Percentiles rank a stretch among this genome's conserved stretches.
Conservation (phyloP, 1,140 invertebrate genomes). For the Teleogryllus occipitalis region DNA sequence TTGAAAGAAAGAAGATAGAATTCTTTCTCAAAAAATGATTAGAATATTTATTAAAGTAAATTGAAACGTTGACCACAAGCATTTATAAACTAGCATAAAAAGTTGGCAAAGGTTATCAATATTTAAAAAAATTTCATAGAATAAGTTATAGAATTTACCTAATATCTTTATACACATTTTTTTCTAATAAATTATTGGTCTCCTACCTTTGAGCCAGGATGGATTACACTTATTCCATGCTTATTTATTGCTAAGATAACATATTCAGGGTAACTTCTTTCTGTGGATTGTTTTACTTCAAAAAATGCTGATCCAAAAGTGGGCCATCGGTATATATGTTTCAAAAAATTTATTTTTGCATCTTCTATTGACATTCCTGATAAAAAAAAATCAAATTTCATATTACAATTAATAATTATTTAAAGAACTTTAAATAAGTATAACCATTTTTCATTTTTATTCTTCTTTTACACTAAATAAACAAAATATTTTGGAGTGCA, state of each 20-base stretch:
- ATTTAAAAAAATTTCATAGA: neutral
- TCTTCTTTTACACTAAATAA: too few species aligned
- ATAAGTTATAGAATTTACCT: too few species aligned
- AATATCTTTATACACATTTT: neutral
- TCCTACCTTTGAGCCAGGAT: constrained; percentile 72
- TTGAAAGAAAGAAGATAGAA: neutral
- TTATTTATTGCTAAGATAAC: constrained; percentile 86
- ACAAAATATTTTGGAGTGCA: too few species aligned
- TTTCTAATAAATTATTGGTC: constrained; percentile 18
- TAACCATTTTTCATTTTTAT: too few species aligned
- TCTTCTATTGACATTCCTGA: constrained; percentile 52
- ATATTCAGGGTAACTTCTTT: constrained; percentile 73
- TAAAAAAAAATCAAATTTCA: neutral
- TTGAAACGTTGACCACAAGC: neutral
- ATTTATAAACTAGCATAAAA: too few species aligned
- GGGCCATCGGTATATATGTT: constrained; percentile 69
- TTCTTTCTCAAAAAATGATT: neutral
- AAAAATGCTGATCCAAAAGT: constrained; percentile 96
- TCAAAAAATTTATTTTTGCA: constrained; percentile 78
- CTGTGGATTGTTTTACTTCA: constrained; percentile 83
- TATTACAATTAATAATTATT: neutral
- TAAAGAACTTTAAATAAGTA: neutral
- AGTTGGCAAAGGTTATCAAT: neutral
- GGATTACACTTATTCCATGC: constrained; percentile 79
- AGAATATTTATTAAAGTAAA: neutral